Conservation (phyloP, 2,113 vertebrate genomes). For the Ptyas mucosa region DNA sequence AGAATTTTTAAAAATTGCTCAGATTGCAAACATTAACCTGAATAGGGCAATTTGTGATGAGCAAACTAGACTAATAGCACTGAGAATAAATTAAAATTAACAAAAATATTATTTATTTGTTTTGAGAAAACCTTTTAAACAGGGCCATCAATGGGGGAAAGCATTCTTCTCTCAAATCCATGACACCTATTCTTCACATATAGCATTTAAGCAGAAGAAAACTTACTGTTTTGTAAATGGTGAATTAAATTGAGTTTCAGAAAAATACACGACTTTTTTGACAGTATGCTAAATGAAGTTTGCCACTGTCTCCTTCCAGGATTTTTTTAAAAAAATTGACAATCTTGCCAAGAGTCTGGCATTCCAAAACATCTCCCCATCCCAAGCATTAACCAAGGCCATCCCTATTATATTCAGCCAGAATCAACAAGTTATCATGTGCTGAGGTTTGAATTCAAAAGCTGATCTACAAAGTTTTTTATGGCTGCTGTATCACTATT, state of each 20-base stretch:
- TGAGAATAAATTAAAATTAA: not conserved
- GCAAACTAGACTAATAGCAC: not conserved
- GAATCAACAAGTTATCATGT: not conserved
- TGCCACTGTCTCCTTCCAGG: not conserved
- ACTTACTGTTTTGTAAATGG: not conserved
- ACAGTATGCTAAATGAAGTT: not conserved
- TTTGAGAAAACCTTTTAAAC: not conserved
- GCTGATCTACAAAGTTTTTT: not conserved
- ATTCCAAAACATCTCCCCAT: not conserved
- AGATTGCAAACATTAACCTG: not conserved
- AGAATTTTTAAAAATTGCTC: not conserved
- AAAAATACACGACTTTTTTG: not conserved
- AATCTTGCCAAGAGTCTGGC: not conserved
- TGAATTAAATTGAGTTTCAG: not conserved
- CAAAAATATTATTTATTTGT: not conserved
- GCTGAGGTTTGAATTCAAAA: not conserved
- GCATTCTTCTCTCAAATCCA: not conserved
- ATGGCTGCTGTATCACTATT: not conserved
- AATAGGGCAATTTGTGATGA: not conserved
- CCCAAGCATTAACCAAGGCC: not conserved
- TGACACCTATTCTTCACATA: not conserved
- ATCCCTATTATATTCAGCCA: not conserved
- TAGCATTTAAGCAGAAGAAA: not conserved
- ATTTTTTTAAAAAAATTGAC: not conserved
- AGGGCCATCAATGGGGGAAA: not conserved